These are phyloP conservation scores for Drosophila tani DNA, from an alignment of 1,140 invertebrate genomes.

Conservation along the genomic window DNA sequence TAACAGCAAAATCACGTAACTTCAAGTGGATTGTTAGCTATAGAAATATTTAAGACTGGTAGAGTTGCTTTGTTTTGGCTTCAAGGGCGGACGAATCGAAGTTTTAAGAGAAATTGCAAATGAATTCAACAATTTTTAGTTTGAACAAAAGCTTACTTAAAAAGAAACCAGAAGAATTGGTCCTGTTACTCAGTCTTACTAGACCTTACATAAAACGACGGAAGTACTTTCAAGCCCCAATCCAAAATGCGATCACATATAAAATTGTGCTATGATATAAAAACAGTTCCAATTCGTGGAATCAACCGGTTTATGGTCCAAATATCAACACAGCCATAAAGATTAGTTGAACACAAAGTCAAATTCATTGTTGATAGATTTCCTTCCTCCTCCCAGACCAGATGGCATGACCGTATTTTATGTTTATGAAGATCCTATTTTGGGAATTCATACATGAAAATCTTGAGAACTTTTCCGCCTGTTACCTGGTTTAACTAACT, in stretches of 20 bases:
- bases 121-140: neutral
- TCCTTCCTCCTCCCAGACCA: neutral
- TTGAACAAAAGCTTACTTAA: neutral
- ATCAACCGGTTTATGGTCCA: slow-evolving; percentile 12
- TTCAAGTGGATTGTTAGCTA: slow-evolving; percentile 1
- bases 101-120: neutral
- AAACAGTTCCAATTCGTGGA: slow-evolving; percentile 4
- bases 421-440: neutral
- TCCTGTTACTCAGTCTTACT: too few relatives aligned
- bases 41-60: neutral
- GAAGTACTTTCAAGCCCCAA: neutral
- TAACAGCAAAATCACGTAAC: slow-evolving; percentile 27
- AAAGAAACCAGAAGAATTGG: neutral
- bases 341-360: slow-evolving; percentile 11
- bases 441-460: neutral
- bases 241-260: slow-evolving; percentile 1
- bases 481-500: slow-evolving; percentile 7
- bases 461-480: neutral
- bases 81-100: neutral
- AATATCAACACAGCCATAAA: slow-evolving; percentile 8
- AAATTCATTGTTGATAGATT: slow-evolving; percentile 6
- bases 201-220: neutral
- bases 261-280: neutral
- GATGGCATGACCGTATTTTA: slow-evolving; percentile 1
- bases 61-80: neutral